Conservation (phyloP, 1,140 invertebrate genomes). For the Drosophila lowei region DNA sequence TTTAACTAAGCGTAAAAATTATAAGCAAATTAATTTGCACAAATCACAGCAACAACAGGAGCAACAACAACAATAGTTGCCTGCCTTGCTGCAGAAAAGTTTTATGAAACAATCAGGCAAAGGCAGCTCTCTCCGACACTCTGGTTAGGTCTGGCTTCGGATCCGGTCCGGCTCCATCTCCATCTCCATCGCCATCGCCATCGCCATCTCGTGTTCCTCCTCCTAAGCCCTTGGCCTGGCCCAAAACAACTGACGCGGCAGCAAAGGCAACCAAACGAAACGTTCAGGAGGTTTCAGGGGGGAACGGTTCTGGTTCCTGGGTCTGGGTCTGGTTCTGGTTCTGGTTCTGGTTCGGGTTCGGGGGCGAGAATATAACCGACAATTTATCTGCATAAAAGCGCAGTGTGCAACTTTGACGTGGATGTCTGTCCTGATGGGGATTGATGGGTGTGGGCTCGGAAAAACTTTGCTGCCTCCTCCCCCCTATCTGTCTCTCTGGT, state of each 20-base stretch:
- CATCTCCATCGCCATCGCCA: neutral
- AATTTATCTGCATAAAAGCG: conserved; percentile 82
- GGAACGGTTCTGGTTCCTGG: conserved; percentile 1
- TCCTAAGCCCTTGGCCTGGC: conserved; percentile 30
- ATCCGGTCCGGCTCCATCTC: conserved; percentile 19
- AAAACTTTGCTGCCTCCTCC: conserved; percentile 59
- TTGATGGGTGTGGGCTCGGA: conserved; percentile 66
- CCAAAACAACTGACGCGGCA: conserved; percentile 51
- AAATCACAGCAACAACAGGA: conserved; percentile 68
- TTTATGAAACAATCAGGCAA: conserved; percentile 78
- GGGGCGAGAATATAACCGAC: conserved; percentile 61
- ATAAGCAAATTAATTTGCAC: conserved; percentile 80
- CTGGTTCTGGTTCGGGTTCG: neutral
- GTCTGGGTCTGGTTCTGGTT: neutral
- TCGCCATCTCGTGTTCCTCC: conserved; percentile 8
- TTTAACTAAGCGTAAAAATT: conserved; percentile 82
- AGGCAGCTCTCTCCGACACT: conserved; percentile 48
- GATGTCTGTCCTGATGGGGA: conserved; percentile 65
- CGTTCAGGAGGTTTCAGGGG: conserved; percentile 15
- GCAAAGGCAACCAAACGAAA: conserved; percentile 66
- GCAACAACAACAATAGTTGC: conserved; percentile 57
- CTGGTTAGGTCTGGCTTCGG: conserved; percentile 27
- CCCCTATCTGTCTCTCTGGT: neutral
- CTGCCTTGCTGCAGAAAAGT: conserved; percentile 69
- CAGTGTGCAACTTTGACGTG: conserved; percentile 78